phyloP scores from a whole-genome alignment of 2,113 vertebrate species.

The Raja brachyura region DNA sequence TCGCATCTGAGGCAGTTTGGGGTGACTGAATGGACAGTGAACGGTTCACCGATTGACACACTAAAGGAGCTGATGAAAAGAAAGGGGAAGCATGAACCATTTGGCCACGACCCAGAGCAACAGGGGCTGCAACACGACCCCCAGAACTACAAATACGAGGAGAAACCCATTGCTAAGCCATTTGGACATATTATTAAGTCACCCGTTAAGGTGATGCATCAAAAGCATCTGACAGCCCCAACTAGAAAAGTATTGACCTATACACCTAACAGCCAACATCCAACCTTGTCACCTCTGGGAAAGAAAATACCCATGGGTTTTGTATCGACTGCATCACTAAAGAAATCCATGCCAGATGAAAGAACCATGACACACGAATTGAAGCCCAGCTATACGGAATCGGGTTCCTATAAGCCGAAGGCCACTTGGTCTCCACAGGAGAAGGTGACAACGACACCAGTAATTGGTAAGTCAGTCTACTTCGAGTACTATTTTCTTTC shows the following conservation, averaged over 20 bases:
- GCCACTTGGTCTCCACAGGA: conserved; percentile 6
- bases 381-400: conserved; percentile 9
- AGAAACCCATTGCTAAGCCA: not conserved
- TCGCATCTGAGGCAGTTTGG: conserved; percentile 93
- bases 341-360: not conserved
- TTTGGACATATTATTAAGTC: not conserved
- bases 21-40: conserved; percentile 93
- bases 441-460: not conserved
- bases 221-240: not conserved
- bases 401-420: conserved; percentile 24
- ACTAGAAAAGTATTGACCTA: conserved; percentile 21
- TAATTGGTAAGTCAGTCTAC: not conserved
- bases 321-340: conserved; percentile 26
- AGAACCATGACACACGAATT: not conserved
- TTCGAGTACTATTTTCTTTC: not conserved
- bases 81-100: not conserved
- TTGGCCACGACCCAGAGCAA: not conserved
- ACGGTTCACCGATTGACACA: conserved; percentile 94
- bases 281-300: not conserved
- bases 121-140: not conserved
- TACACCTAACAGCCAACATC: not conserved
- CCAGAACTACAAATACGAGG: not conserved
- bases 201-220: not conserved
- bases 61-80: conserved; percentile 83
- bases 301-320: conserved; percentile 36